These are phyloP conservation scores for Microcebus tavaratra DNA, from an alignment of 2,113 vertebrate genomes.

Conservation along the genomic window DNA sequence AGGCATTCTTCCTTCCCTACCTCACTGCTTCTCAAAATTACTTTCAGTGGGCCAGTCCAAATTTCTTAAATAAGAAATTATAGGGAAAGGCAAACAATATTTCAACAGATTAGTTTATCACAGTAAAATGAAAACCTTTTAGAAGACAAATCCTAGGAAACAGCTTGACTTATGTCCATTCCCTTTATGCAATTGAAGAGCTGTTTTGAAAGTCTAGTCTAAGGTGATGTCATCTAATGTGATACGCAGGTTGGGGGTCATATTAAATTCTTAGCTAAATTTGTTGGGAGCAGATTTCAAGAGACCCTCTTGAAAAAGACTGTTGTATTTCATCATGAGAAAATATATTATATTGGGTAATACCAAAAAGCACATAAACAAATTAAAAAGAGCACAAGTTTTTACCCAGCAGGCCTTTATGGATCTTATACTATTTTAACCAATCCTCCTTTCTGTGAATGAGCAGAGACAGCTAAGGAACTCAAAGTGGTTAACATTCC, in stretches of 20 bases:
- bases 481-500: background rate
- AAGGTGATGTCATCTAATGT: background rate
- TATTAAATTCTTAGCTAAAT: background rate
- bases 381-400: background rate
- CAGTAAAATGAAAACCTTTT: background rate
- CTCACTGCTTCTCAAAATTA: background rate
- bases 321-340: background rate
- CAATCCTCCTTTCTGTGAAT: background rate
- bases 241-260: background rate
- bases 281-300: background rate
- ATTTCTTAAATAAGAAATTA: background rate
- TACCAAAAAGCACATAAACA: background rate
- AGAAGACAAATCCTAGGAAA: background rate
- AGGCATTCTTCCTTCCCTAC: background rate
- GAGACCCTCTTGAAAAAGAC: background rate
- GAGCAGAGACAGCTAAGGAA: background rate
- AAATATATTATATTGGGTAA: background rate
- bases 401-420: background rate
- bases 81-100: background rate
- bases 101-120: slow-evolving; percentile 9
- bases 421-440: background rate
- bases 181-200: background rate
- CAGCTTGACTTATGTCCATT: background rate
- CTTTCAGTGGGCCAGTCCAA: background rate
- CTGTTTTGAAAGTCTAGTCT: background rate